Conservation (phyloP, 2,888 invertebrate species). For the Tenthredo mesomela region DNA sequence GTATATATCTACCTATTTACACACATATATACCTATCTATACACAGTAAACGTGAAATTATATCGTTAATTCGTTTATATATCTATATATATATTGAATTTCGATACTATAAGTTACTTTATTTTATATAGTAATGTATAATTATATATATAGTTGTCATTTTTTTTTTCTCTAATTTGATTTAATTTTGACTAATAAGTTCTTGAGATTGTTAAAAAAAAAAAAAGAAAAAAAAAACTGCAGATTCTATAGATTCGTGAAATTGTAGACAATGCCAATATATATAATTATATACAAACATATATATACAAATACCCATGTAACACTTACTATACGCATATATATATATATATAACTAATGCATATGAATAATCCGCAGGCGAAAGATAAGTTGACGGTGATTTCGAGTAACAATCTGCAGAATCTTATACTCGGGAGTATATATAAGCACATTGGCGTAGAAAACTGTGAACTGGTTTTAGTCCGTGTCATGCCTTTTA, state of each 20-base stretch:
- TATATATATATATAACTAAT: no score
- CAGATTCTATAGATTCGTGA: neutral
- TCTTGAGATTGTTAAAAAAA: no score
- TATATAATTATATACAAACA: neutral
- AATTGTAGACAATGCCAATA: no score
- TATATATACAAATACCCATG: neutral
- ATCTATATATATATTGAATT: no score
- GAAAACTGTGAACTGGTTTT: slow-evolving; percentile 34
- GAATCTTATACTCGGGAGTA: neutral
- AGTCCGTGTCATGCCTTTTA: neutral
- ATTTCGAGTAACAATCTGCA: slow-evolving; percentile 12
- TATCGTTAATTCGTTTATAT: no score
- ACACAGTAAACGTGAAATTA: no score
- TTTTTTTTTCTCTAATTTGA: no score
- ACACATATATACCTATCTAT: neutral
- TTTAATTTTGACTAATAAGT: no score
- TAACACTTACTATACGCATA: neutral
- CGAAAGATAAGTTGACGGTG: neutral
- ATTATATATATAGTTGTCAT: no score
- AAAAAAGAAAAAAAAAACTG: no score
- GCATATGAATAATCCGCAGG: neutral
- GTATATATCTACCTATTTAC: neutral
- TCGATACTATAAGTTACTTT: no score
- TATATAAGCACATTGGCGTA: slow-evolving; percentile 24
- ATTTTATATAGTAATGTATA: no score